These are phyloP conservation scores for Sceliomorpha sp. DNA, from an alignment of 2,888 invertebrate genomes.

Conservation along the genomic window DNA sequence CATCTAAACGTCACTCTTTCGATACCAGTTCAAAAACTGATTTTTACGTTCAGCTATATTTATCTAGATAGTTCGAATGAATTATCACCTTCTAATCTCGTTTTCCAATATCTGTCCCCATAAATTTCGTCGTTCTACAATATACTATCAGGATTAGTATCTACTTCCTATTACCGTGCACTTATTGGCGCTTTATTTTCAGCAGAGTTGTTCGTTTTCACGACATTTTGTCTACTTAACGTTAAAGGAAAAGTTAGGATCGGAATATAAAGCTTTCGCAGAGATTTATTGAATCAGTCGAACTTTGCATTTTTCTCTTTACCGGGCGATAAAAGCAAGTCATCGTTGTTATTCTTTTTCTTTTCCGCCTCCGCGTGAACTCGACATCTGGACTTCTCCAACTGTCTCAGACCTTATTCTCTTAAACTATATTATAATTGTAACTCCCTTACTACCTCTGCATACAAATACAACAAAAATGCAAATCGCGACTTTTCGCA, in stretches of 20 bases:
- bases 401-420: background rate
- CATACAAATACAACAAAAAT: background rate
- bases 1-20: too few species aligned
- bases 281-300: slow-evolving; percentile 31
- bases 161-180: slow-evolving; percentile 8
- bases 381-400: slow-evolving; percentile 5
- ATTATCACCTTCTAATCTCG: slow-evolving; percentile 20
- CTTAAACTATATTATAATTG: background rate
- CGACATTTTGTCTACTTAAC: slow-evolving; percentile 28
- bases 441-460: too few species aligned
- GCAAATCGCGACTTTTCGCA: too few species aligned
- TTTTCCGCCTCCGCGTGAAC: slow-evolving; percentile 4
- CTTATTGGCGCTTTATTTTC: slow-evolving; percentile 30
- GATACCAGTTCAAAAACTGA: too few species aligned
- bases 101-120: slow-evolving; percentile 17
- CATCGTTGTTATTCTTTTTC: slow-evolving; percentile 11
- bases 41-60: slow-evolving; percentile 3
- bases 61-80: slow-evolving; percentile 7
- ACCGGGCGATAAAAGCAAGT: slow-evolving; percentile 19
- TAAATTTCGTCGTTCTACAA: slow-evolving; percentile 24
- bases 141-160: slow-evolving; percentile 21
- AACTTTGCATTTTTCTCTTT: slow-evolving; percentile 20
- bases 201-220: slow-evolving; percentile 31
- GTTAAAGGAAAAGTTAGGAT: slow-evolving; percentile 29
- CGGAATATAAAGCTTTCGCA: slow-evolving; percentile 26